Evolutionary conservation across 2,797 vertebrate genomes (phyloP), one percentile per base, ranked within the genome.

Genomic region (Sylvia borin): DNA sequence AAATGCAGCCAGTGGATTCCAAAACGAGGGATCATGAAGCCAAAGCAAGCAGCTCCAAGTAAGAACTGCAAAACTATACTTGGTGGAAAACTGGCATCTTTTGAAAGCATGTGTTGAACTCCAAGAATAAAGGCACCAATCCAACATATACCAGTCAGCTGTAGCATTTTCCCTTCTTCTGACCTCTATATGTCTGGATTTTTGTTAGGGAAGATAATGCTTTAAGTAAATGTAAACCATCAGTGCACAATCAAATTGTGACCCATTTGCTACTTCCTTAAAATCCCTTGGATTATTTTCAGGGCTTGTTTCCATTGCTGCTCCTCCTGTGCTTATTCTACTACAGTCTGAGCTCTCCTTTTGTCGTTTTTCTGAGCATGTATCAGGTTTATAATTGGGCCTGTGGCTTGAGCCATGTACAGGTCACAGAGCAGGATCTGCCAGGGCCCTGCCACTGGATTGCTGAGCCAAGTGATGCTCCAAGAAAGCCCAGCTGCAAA

Each of bases 1-100:
- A 92, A 70, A 93, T 88, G 76, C 89, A 96, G 90, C 79, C 97
- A 96, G 50, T 85, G 97, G 60, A 83, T 97, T 80, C 92, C 97
- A 54, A 97, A 96, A 96, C 92, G 90, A 92, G 97, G 97, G 92
- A 91, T 95, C 29, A 65, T 3, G 32, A 96, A 96, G 87, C 97
- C 98, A 88, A 98, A 97, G 93, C 99, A 98, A 98, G 92, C 97
- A 86, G 83, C 97, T 77, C 97, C 97, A 64, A 95, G 99, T 99
- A 98, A 98, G 98, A 97, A 96, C 91, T 92, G 92, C 94, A 94
- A 91, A 96, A 94, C 76, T 94, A 12, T 93, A 60, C 94, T 96
- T 96, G 88, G 91, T 96, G 96, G 96, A 97, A 97, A 97, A 92
- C 93, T 97, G 97, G 96, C 95, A 94, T 93, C 93, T 88, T 97